Evolutionary conservation across 2,797 vertebrate species (phyloP), one percentile per base, ranked within the genome.

Genomic region (Lepilemur septentrionalis): DNA sequence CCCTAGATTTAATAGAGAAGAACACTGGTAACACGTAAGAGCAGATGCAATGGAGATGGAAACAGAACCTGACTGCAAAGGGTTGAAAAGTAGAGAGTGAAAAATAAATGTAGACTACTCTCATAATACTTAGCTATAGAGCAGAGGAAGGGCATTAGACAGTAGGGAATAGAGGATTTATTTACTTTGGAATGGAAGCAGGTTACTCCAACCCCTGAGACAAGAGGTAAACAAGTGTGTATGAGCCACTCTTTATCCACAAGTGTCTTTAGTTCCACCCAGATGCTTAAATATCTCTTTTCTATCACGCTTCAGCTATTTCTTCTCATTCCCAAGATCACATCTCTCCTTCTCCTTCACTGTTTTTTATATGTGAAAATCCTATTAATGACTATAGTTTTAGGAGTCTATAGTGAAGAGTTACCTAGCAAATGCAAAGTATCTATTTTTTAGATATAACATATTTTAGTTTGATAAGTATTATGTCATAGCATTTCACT

Each of bases 331-430:
- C 12, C 73, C 41, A 95, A 59, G 55, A 85, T 4, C 38, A 25
- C 32, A 52, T 38, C 92, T 97, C 76, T 70, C 73, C 81, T 84
- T 81, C 50, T 69, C 65, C 72, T 76, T 91, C 48, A 80, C 25
- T 52, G 1, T 61, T 91, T 88, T 59, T 92, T 65, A 6, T 17
- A 76, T 72, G 67, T 76, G 46, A 88, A 85, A 95, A 96, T 67
- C 5, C 61, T 81, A 2, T 76, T 87, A 92, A 80, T 85, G 50
- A 67, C 43, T 88, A 52, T 15, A 48, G 23, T 83, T 48, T 69
- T 93, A 57, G 69, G 28, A 46, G 22, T 72, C 61, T 73, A n/a
- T 10, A 92, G 10, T 57, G 52, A 48, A 84, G n/a, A 72, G 65
- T 59, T 63, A 89, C 20, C 73, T 85, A 88, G 17, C 61, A 93